Conservation (phyloP, 2,888 invertebrate species). For the Vandiemenella viatica region DNA sequence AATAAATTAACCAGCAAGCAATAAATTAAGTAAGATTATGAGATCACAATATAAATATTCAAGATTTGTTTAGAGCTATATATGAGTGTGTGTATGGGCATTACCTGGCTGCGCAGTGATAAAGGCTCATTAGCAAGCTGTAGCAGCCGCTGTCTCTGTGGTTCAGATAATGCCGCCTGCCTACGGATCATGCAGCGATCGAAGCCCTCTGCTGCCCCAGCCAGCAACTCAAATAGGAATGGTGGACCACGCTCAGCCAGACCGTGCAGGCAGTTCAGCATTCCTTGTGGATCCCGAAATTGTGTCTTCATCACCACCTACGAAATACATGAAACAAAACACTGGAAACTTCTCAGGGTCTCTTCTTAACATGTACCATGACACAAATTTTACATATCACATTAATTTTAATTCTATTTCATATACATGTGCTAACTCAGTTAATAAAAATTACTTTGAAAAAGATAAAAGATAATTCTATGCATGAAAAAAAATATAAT, state of each 20-base stretch:
- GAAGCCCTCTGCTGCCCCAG: constrained; percentile 62
- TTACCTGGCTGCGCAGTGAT: constrained; percentile 45
- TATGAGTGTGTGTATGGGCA: constrained; percentile 24
- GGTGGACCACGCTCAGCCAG: constrained; percentile 33
- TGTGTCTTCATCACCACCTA: constrained; percentile 70
- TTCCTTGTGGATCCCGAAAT: constrained; percentile 68
- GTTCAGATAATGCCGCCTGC: constrained; percentile 45
- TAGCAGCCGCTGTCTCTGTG: constrained; percentile 48
- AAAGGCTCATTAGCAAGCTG: constrained; percentile 50
- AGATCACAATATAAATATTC: too few species aligned
- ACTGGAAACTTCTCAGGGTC: too few species aligned
- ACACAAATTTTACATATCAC: background rate
- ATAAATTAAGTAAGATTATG: too few species aligned
- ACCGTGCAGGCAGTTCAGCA: constrained; percentile 63
- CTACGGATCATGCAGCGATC: constrained; percentile 66
- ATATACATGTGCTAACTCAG: background rate
- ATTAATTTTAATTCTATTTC: background rate
- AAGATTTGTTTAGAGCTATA: too few species aligned
- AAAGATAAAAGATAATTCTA: too few species aligned
- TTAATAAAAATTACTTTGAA: too few species aligned
- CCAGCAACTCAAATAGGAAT: constrained; percentile 43
- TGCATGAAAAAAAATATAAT: too few species aligned
- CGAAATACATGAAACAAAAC: constrained; percentile 9
- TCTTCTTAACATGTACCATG: background rate
- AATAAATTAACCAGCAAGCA: too few species aligned